phyloP scores from a whole-genome alignment of 2,113 vertebrate species.

The Baryphthengus martii region DNA sequence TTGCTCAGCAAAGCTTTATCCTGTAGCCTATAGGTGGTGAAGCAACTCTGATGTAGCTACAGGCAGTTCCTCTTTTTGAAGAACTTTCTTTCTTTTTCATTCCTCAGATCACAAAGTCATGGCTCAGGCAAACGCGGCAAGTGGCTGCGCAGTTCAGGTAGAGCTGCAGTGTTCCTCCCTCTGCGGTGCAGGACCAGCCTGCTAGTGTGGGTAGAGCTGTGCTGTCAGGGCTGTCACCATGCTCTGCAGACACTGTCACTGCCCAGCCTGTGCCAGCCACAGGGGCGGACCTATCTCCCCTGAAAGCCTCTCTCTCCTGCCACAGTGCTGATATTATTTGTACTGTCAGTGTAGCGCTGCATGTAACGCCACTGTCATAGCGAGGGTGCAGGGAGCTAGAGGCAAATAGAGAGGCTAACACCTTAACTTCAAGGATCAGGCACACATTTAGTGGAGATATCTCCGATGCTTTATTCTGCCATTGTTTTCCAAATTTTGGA shows the following conservation, averaged over 20 bases:
- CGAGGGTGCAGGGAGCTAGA: neutral
- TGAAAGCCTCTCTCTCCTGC: neutral
- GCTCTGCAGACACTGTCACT: neutral
- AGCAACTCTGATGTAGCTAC: neutral
- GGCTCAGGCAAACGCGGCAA: neutral
- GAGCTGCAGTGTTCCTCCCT: rapidly evolving
- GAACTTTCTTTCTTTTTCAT: neutral
- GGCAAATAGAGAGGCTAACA: neutral
- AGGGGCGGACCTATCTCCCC: neutral
- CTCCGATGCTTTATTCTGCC: too few relatives aligned
- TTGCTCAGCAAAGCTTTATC: neutral
- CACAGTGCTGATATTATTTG: rapidly evolving
- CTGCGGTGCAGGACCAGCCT: rapidly evolving
- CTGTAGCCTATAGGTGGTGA: neutral
- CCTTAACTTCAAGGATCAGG: too few relatives aligned
- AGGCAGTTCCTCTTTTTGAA: neutral
- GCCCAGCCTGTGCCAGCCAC: neutral
- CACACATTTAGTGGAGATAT: too few relatives aligned
- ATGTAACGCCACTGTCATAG: neutral
- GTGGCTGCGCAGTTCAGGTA: neutral
- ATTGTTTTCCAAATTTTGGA: too few relatives aligned
- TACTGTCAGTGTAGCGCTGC: neutral
- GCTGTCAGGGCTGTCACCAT: rapidly evolving
- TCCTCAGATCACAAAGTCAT: neutral
- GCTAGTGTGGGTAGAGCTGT: neutral